Evolutionary conservation across 1,140 invertebrate genomes (phyloP).

Genomic region (Caenorhabditis tropicalis): DNA sequence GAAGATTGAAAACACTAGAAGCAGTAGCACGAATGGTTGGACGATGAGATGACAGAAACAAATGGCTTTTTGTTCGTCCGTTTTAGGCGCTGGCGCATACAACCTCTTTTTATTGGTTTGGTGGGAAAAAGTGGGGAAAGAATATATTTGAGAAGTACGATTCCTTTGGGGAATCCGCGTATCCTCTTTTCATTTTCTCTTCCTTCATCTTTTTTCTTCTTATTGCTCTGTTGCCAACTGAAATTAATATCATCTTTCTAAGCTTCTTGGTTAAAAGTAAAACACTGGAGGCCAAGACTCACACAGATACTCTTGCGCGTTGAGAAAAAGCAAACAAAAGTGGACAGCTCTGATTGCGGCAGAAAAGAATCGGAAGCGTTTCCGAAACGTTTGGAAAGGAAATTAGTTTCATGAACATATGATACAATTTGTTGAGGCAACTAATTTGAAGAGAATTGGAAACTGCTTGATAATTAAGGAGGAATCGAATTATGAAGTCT

Average conservation of each 20-base stretch:
- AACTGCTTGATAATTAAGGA: no score
- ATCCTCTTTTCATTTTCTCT: neutral
- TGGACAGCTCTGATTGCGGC: neutral
- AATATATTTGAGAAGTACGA: constrained; percentile 44
- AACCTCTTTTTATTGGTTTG: constrained; percentile 32
- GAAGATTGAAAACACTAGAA: constrained; percentile 12
- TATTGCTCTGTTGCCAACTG: neutral
- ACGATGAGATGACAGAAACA: constrained; percentile 23
- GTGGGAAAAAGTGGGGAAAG: neutral
- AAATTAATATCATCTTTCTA: constrained; percentile 45
- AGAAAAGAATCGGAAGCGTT: neutral
- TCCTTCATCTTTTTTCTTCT: neutral
- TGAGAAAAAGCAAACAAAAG: constrained; percentile 35
- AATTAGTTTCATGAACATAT: neutral
- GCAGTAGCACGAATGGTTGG: neutral
- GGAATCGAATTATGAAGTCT: no score
- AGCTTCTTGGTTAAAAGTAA: constrained; percentile 27
- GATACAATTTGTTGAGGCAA: no score
- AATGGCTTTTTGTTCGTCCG: constrained; percentile 24
- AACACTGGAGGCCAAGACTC: neutral
- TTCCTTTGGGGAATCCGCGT: constrained; percentile 38
- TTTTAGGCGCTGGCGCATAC: constrained; percentile 18
- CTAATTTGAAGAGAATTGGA: no score
- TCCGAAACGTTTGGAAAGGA: no score
- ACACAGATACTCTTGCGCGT: neutral